Conservation (phyloP, 2,888 invertebrate species). For the Vandiemenella viatica region DNA sequence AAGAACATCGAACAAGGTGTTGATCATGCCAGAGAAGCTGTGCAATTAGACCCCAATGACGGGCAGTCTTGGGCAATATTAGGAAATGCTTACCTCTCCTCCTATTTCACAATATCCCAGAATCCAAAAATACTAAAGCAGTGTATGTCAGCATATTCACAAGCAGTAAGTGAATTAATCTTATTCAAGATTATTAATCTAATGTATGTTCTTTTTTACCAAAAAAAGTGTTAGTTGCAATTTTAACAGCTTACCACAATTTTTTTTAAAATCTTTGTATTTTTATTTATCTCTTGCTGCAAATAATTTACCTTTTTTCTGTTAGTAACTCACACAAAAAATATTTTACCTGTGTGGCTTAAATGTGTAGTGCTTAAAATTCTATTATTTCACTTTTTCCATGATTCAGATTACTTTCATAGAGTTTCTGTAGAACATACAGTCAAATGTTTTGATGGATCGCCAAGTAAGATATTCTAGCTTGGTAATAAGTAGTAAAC, state of each 20-base stretch:
- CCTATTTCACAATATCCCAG: slow-evolving; percentile 60
- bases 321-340: too few species aligned
- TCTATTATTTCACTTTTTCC: too few species aligned
- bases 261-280: neutral
- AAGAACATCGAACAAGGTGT: slow-evolving; percentile 55
- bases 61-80: slow-evolving; percentile 71
- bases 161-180: slow-evolving; percentile 50
- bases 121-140: slow-evolving; percentile 53
- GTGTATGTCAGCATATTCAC: slow-evolving; percentile 64
- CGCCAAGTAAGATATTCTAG: too few species aligned
- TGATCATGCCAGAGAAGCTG: slow-evolving; percentile 65
- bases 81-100: slow-evolving; percentile 71
- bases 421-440: too few species aligned
- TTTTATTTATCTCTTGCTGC: too few species aligned
- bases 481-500: too few species aligned
- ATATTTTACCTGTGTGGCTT: too few species aligned
- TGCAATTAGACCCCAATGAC: slow-evolving; percentile 58
- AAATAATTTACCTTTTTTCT: too few species aligned
- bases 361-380: too few species aligned
- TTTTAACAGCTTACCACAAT: neutral
- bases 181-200: too few species aligned
- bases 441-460: too few species aligned
- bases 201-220: neutral
- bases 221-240: neutral
- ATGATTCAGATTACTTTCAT: too few species aligned